A percentile compares a stretch with the other conserved stretches of the same genome.
These are phyloP conservation scores for Hypomecis punctinalis DNA, from an alignment of 2,888 invertebrate genomes.

Conservation along the genomic window DNA sequence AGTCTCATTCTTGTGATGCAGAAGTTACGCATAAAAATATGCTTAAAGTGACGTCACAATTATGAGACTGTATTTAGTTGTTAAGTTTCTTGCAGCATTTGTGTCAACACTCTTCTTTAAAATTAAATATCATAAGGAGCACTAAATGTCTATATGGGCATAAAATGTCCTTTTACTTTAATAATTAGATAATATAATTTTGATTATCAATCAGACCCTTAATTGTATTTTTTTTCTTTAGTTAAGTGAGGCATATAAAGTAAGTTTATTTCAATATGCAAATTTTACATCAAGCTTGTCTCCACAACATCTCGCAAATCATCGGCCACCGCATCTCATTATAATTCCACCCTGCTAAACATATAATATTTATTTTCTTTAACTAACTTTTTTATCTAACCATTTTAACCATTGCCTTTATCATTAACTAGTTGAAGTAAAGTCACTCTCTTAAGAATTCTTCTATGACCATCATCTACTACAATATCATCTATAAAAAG, in stretches of 20 bases:
- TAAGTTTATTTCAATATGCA: constrained; percentile 41
- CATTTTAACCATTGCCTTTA: constrained; percentile 40
- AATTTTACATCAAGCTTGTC: constrained; percentile 39
- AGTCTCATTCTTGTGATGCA: constrained; percentile 19
- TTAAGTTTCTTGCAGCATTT: constrained; percentile 32
- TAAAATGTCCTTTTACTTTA: constrained; percentile 11
- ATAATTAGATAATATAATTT: constrained; percentile 13
- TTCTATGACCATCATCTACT: background rate
- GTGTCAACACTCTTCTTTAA: constrained; percentile 24
- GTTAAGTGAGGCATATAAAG: constrained; percentile 44
- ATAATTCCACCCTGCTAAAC: constrained; percentile 11
- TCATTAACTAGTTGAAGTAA: constrained; percentile 46
- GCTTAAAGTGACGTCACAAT: background rate
- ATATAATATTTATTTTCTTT: constrained; percentile 2
- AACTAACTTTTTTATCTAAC: constrained; percentile 8
- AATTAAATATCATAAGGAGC: constrained; percentile 19
- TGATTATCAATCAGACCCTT: constrained; percentile 27
- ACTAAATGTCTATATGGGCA: constrained; percentile 19
- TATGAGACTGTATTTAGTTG: constrained; percentile 23
- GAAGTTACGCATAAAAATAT: background rate
- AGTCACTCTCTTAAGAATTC: constrained; percentile 39
- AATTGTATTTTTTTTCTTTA: constrained; percentile 40
- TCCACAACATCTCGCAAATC: constrained; percentile 34
- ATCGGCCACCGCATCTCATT: constrained; percentile 28
- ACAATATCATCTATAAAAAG: constrained; percentile 22